Conservation (phyloP, 2,113 vertebrate genomes). For the Aspidoscelis tigris region DNA sequence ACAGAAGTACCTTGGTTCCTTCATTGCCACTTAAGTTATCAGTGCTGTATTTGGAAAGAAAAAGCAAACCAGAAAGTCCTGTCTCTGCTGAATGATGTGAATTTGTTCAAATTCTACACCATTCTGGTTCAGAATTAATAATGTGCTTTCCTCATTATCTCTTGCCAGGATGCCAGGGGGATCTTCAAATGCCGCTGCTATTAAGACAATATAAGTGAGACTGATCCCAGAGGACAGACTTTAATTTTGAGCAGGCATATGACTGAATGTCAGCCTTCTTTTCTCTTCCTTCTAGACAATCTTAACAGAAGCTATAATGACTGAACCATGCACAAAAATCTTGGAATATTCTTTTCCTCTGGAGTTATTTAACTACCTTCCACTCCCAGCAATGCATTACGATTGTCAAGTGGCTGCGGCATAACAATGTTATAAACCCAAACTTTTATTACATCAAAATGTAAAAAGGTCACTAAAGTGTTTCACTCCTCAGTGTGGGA, state of each 20-base stretch:
- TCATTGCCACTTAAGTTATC: conserved; percentile 33
- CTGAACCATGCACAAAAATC: conserved; percentile 60
- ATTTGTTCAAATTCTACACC: conserved; percentile 4
- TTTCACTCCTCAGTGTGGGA: conserved; percentile 15
- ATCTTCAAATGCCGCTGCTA: conserved; percentile 51
- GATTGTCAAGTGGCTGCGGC: conserved; percentile 45
- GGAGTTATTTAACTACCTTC: conserved; percentile 59
- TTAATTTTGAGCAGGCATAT: conserved; percentile 60
- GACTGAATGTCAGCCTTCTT: conserved; percentile 51
- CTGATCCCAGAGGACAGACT: conserved; percentile 45
- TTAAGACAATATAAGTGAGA: conserved; percentile 40
- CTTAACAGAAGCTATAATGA: conserved; percentile 35
- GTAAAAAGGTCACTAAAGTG: conserved; percentile 56
- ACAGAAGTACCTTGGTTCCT: not conserved
- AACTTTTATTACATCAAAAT: conserved; percentile 61
- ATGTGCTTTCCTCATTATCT: conserved; percentile 30
- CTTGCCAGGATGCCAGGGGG: conserved; percentile 13
- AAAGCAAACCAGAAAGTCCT: conserved; percentile 7
- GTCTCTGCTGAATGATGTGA: not conserved
- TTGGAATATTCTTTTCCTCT: conserved; percentile 50
- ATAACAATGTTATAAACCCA: conserved; percentile 44
- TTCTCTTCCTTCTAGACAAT: conserved; percentile 39
- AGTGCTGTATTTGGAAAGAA: conserved; percentile 25
- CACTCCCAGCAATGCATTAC: conserved; percentile 46
- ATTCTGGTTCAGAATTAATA: conserved; percentile 45